These are phyloP conservation scores for Sinocyclocheilus anshuiensis DNA, from an alignment of 2,113 vertebrate genomes.

Conservation along the genomic window DNA sequence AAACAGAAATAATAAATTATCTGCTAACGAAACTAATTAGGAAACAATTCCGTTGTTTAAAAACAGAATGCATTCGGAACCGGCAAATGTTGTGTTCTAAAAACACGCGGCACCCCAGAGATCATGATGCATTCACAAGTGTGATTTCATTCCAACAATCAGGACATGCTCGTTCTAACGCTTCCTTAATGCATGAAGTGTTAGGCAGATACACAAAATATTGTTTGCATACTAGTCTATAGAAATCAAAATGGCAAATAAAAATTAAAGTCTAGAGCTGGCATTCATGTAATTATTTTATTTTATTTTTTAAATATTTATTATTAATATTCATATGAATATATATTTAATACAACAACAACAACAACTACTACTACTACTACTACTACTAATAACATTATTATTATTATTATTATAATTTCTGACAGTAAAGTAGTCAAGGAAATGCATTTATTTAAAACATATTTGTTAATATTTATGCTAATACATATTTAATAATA, in stretches of 20 bases:
- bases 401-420: background rate
- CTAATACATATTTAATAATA: background rate
- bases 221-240: no score
- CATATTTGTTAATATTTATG: background rate
- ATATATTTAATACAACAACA: no score
- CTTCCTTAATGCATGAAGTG: background rate
- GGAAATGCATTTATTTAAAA: background rate
- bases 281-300: background rate
- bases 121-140: constrained; percentile 41
- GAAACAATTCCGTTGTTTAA: constrained; percentile 78
- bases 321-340: no score
- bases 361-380: no score
- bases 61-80: constrained; percentile 69
- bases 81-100: constrained; percentile 68
- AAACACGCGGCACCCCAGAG: constrained; percentile 70
- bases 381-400: no score
- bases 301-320: no score
- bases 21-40: constrained; percentile 75
- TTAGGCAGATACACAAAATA: background rate
- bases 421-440: background rate
- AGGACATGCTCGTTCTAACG: background rate
- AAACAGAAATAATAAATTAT: constrained; percentile 75
- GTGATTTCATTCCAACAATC: constrained; percentile 62
- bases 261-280: background rate
- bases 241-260: background rate